These are phyloP conservation scores for Cephus pygmeus DNA, from an alignment of 2,888 invertebrate genomes.

Conservation along the genomic window DNA sequence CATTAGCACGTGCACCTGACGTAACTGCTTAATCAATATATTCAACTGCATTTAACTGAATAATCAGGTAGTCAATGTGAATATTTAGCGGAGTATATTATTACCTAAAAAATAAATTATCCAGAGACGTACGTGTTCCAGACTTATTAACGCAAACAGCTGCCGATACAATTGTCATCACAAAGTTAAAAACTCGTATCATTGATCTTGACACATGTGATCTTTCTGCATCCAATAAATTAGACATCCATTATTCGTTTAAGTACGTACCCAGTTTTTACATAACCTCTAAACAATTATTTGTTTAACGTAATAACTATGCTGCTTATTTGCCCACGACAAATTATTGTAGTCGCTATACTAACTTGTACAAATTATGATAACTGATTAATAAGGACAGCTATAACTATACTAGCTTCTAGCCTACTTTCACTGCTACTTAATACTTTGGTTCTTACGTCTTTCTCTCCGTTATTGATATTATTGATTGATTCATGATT, in stretches of 20 bases:
- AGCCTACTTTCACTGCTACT: constrained; percentile 21
- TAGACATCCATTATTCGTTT: neutral
- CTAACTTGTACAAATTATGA: neutral
- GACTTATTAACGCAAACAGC: neutral
- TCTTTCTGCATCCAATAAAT: neutral
- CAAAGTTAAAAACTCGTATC: neutral
- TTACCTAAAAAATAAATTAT: neutral
- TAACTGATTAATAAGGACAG: neutral
- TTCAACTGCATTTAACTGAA: neutral
- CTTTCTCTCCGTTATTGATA: constrained; percentile 10
- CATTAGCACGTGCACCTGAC: neutral
- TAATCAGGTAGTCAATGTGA: neutral
- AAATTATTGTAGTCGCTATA: neutral
- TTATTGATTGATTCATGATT: neutral
- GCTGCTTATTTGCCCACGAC: neutral
- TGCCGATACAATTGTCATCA: neutral
- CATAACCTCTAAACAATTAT: neutral
- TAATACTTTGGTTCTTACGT: constrained; percentile 53
- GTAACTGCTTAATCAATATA: neutral
- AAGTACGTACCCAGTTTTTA: neutral
- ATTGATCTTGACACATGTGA: neutral
- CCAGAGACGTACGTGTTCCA: neutral
- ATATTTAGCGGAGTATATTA: neutral
- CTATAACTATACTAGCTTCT: neutral
- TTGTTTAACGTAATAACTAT: neutral